Evolutionary conservation across 2,113 vertebrate genomes (phyloP), one percentile per base, ranked within the genome.

Genomic region (Scartelaos histophorus): DNA sequence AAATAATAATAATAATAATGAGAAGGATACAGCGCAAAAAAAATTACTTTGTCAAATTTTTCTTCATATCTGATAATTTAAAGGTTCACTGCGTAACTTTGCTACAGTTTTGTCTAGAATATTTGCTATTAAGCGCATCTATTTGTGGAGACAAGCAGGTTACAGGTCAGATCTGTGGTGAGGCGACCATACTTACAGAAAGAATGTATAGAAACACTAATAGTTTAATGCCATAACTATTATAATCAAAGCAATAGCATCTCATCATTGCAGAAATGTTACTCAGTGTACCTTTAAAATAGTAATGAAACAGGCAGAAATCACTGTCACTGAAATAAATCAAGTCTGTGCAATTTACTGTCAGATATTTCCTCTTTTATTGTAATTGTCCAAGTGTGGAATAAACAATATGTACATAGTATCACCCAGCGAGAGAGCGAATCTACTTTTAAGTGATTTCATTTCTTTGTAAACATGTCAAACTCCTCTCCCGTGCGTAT

Each of bases 361-460:
- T 5, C 4, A 51, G 7, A 54, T 54, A n/a, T 10, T 2, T 21
- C 51, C n/a, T 10, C 51, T 19, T 53, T 54, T 19, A 54, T 54
- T 25, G 56, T 15, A 25, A 58, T 58, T 25, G 13, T 22, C 56
- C 24, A 25, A 15, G 56, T 25, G 10, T 56, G 54, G 5, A 25
- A 13, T 22, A 58, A 58, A 22, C 51, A 54, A 54, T 51, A 22
- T 58, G 22, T 25, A 13, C 22, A 25, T 25, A 25, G 3, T 15
- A 25, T 6, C 70, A 68, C 24, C 78, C 83, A 79, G 83, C 72
- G 82, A 76, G 83, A 76, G 61, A 85, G 74, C 78, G 74, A 81
- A 88, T 91, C 83, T 87, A 76, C 78, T 13, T 64, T 61, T n/a
- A 85, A 88, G 84, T 79, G 75, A 90, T 91, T 87, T 75, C 86